Conservation (phyloP, 2,113 vertebrate genomes). For the Nycticorax nycticorax region DNA sequence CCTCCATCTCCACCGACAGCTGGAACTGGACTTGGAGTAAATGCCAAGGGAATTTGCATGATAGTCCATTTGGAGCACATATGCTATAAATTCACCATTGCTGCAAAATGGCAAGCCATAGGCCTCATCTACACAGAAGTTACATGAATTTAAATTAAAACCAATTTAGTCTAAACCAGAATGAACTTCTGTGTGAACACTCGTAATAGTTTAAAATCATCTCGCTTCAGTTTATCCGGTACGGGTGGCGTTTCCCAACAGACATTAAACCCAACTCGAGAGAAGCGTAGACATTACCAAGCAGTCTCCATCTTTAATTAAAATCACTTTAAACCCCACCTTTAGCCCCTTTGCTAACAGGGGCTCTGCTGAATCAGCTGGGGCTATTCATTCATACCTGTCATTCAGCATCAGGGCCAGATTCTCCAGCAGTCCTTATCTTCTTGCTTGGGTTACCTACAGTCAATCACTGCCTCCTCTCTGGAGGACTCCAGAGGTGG, state of each 20-base stretch:
- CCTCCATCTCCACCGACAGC: constrained; percentile 33
- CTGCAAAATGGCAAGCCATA: constrained; percentile 20
- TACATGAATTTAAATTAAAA: constrained; percentile 43
- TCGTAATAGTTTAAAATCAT: neutral
- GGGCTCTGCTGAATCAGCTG: neutral
- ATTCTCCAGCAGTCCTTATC: neutral
- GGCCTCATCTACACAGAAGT: neutral
- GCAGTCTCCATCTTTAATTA: neutral
- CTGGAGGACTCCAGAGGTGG: neutral
- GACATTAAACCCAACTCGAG: neutral
- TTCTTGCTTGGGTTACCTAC: neutral
- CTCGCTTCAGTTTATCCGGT: neutral
- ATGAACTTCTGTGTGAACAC: neutral
- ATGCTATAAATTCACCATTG: constrained; percentile 4
- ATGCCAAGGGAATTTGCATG: constrained; percentile 54
- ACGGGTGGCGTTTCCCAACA: neutral
- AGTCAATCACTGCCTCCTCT: neutral
- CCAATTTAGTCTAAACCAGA: constrained; percentile 32
- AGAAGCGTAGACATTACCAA: neutral
- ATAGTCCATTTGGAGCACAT: constrained; percentile 39
- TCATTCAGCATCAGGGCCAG: neutral
- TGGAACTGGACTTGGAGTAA: constrained; percentile 48
- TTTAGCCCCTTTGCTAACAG: neutral
- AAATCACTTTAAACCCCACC: neutral
- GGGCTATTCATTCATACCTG: neutral